Conservation (phyloP, 1,140 invertebrate species). For the Bombus cullumanus region DNA sequence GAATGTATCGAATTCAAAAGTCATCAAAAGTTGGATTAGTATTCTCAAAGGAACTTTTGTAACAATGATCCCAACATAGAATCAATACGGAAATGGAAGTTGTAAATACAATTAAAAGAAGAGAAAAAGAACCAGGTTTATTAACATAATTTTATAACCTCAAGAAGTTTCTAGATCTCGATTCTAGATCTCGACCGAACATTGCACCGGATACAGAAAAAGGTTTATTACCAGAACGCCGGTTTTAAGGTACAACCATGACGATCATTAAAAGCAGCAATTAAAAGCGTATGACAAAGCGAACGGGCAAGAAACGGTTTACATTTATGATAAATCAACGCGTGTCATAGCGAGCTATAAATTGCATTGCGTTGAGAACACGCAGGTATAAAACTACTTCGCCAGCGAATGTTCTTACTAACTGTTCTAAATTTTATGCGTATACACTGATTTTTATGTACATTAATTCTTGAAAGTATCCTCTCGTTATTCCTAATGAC, state of each 20-base stretch:
- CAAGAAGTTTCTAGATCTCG: no score
- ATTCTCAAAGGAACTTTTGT: no score
- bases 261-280: conserved; percentile 4
- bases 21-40: no score
- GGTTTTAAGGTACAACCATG: no score
- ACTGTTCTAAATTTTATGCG: neutral
- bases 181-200: no score
- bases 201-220: neutral
- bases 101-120: no score
- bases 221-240: neutral
- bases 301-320: neutral
- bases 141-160: no score
- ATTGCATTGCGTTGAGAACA: neutral
- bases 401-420: neutral
- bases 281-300: conserved; percentile 11
- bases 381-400: neutral
- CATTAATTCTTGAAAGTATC: neutral
- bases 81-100: no score
- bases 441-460: neutral
- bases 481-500: neutral
- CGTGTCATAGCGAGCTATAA: neutral
- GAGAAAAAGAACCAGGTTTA: no score
- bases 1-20: no score
- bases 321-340: conserved; percentile 30
- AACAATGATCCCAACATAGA: no score